Evolutionary conservation across 2,888 invertebrate species (phyloP), one percentile per base, ranked within the genome.

Genomic region (Eilema caniola): DNA sequence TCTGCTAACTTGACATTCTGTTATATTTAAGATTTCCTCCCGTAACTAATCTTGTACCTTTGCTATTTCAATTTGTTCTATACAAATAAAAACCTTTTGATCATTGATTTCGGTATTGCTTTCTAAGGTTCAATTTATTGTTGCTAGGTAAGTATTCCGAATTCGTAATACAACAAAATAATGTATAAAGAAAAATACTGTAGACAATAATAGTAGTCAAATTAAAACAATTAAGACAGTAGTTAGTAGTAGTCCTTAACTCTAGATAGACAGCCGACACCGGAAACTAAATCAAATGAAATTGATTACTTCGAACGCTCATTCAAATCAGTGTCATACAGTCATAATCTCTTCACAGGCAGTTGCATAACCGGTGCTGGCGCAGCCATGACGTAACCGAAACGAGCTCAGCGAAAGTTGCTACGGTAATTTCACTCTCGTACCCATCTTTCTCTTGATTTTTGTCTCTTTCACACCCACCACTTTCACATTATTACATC

Each of bases 341-440:
- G 82, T 89, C 92, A 93, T 94, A 93, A 94, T 93, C 91, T 91
- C 88, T 87, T 86, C 86, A 85, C 83, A 83, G 74, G 80, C 74
- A 72, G 79, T 95, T 94, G 86, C 91, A 88, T 88, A 94, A 95
- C 80, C 70, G 84, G 83, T 84, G 85, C 86, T 76, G 77, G 86
- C 89, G 86, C 86, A 86, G 82, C 75, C 77, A 83, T 94, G 95
- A 94, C 93, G 94, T 93, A 95, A 95, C 88, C 85, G 87, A 92
- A 94, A 91, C 90, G 90, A 89, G 93, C 92, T 90, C 94, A 92
- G 95, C 90, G 95, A 95, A 95, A 95, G 95, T 93, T 91, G 86
- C 89, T 86, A 86, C 90, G 88, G 86, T 88, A 94, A 94, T 95
- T 95, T 95, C 95, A 92, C 94, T 93, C 90, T 88, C 90, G 85